Evolutionary conservation across 1,140 invertebrate genomes (phyloP).

Genomic region (Oryzaephilus surinamensis): DNA sequence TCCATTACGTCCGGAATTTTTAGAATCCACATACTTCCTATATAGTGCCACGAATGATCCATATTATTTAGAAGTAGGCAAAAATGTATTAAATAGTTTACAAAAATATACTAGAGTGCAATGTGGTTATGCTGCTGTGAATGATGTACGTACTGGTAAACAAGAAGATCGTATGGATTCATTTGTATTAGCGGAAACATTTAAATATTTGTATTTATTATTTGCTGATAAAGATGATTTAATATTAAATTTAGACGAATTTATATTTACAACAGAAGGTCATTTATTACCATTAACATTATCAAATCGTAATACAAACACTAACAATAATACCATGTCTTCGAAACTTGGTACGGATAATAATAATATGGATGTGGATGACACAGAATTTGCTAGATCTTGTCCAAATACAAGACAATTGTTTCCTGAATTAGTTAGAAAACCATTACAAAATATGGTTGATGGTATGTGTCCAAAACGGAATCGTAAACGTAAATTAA

Average conservation of each 20-base stretch:
- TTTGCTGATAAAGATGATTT: slow-evolving; percentile 85
- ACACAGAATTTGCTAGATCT: slow-evolving; percentile 59
- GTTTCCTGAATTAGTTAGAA: slow-evolving; percentile 65
- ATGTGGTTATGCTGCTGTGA: slow-evolving; percentile 94
- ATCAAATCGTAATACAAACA: slow-evolving; percentile 31
- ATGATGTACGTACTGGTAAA: slow-evolving; percentile 78
- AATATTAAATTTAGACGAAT: slow-evolving; percentile 86
- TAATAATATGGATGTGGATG: slow-evolving; percentile 43
- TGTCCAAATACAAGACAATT: slow-evolving; percentile 79
- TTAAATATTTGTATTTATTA: slow-evolving; percentile 93
- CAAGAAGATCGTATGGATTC: slow-evolving; percentile 94
- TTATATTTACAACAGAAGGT: slow-evolving; percentile 94
- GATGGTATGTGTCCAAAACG: slow-evolving; percentile 65
- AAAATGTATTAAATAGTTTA: slow-evolving; percentile 79
- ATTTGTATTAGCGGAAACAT: slow-evolving; percentile 94
- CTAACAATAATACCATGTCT: too few relatives aligned
- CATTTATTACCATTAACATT: slow-evolving; percentile 86
- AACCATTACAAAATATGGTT: slow-evolving; percentile 76
- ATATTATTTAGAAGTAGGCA: slow-evolving; percentile 90
- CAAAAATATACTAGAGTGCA: slow-evolving; percentile 85
- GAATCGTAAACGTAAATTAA: slow-evolving; percentile 46
- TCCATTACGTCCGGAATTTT: slow-evolving; percentile 91
- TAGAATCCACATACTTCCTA: slow-evolving; percentile 96
- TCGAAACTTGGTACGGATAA: slow-evolving; percentile 4
- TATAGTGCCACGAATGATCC: slow-evolving; percentile 90